A percentile compares a stretch with the other conserved stretches of the same genome.
Conservation (phyloP, 2,113 vertebrate genomes). For the Corythoichthys intestinalis region DNA sequence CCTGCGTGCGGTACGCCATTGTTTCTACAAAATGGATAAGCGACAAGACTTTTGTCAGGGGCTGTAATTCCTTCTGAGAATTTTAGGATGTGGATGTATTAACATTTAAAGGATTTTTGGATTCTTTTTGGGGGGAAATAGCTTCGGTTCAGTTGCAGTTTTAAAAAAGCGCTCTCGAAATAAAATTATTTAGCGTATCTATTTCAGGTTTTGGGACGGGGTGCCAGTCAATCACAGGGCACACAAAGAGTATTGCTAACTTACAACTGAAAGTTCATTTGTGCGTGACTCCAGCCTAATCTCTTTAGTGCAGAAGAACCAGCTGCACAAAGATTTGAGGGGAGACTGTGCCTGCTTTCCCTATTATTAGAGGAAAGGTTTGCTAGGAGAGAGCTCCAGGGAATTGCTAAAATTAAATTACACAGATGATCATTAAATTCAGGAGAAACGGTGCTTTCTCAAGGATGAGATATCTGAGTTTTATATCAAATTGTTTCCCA, state of each 20-base stretch:
- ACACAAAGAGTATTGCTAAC: constrained; percentile 24
- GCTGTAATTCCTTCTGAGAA: too few relatives aligned
- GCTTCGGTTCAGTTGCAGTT: too few relatives aligned
- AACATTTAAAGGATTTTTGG: too few relatives aligned
- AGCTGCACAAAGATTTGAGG: constrained; percentile 59
- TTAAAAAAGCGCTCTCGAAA: too few relatives aligned
- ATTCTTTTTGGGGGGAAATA: too few relatives aligned
- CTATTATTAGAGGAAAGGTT: constrained; percentile 71
- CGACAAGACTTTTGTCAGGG: too few relatives aligned
- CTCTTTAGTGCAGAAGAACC: constrained; percentile 59
- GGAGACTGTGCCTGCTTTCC: constrained; percentile 62
- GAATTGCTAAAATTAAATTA: constrained; percentile 73
- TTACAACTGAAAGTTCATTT: constrained; percentile 35
- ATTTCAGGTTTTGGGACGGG: too few relatives aligned
- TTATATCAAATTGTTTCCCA: background rate
- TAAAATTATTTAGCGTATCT: too few relatives aligned
- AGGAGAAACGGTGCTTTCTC: constrained; percentile 50
- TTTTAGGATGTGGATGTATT: too few relatives aligned
- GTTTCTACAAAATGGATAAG: too few relatives aligned
- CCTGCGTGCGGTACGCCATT: too few relatives aligned
- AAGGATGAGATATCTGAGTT: constrained; percentile 15
- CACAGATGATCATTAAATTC: constrained; percentile 70
- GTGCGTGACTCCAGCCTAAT: constrained; percentile 54
- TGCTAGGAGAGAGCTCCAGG: constrained; percentile 61
- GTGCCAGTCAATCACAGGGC: too few relatives aligned